Conservation (phyloP, 1,140 invertebrate genomes). For the Drosophila nasuta region DNA sequence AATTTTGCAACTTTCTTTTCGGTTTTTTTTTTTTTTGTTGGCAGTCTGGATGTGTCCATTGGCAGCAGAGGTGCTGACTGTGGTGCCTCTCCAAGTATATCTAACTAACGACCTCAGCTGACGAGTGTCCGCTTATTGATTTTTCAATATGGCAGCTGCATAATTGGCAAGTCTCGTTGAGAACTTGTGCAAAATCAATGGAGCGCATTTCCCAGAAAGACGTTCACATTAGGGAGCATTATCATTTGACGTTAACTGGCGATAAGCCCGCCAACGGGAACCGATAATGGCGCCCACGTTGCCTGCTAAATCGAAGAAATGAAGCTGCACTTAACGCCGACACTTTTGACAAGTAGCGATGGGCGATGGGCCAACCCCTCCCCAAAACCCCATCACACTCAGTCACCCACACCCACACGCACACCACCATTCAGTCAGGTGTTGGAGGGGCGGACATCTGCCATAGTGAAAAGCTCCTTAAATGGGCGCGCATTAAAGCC, state of each 20-base stretch:
- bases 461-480: conserved; percentile 44
- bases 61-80: conserved; percentile 13
- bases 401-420: background rate
- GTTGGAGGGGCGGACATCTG: background rate
- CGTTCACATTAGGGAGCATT: conserved; percentile 26
- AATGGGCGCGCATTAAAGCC: conserved; percentile 44
- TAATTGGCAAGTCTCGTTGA: conserved; percentile 60
- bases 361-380: background rate
- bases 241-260: conserved; percentile 63
- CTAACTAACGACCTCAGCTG: conserved; percentile 68
- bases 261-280: conserved; percentile 54
- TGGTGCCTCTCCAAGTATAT: conserved; percentile 44
- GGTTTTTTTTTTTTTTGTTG: conserved; percentile 34
- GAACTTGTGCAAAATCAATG: conserved; percentile 65
- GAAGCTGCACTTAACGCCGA: conserved; percentile 79
- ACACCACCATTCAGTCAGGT: conserved; percentile 13
- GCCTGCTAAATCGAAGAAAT: conserved; percentile 71
- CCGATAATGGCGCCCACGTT: conserved; percentile 48
- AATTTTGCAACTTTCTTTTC: conserved; percentile 74
- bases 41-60: conserved; percentile 39
- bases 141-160: conserved; percentile 67
- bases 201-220: conserved; percentile 39
- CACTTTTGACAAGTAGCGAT: conserved; percentile 67
- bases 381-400: background rate
- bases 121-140: conserved; percentile 67